Evolutionary conservation across 2,797 vertebrate species (phyloP).

Genomic region (Esox masquinongy): DNA sequence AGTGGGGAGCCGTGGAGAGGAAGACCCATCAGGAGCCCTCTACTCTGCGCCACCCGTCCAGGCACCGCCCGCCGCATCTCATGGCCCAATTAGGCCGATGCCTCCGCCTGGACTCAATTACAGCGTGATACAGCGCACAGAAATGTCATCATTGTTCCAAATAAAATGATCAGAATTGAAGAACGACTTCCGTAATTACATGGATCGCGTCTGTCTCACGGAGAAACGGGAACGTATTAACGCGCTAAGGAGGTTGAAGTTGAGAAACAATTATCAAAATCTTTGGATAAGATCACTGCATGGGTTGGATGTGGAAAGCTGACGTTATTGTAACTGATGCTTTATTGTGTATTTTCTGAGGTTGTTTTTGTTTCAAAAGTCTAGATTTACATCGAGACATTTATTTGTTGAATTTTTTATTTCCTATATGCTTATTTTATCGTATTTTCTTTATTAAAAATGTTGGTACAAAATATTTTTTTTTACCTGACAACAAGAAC

Average conservation of each 20-base stretch:
- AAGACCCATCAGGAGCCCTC: slow-evolving; percentile 56
- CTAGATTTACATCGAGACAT: neutral
- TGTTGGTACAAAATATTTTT: neutral
- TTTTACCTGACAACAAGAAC: neutral
- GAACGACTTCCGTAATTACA: slow-evolving; percentile 98
- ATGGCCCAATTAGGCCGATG: slow-evolving; percentile 90
- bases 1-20: slow-evolving; percentile 34
- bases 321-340: neutral
- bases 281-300: slow-evolving; percentile 14
- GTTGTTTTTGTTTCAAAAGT: too few species aligned
- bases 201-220: slow-evolving; percentile 93
- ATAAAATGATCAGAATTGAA: slow-evolving; percentile 99
- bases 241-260: slow-evolving; percentile 80
- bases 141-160: slow-evolving; percentile 98
- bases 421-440: neutral
- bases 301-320: neutral
- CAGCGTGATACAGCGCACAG: slow-evolving; percentile 95
- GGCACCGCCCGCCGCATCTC: slow-evolving; percentile 83
- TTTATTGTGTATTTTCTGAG: neutral
- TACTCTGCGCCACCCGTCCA: slow-evolving; percentile 71
- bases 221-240: slow-evolving; percentile 87
- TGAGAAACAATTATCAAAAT: slow-evolving; percentile 49
- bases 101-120: slow-evolving; percentile 92
- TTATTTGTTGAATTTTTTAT: neutral
- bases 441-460: neutral